Percentiles rank a stretch among this genome's conserved stretches.
Conservation (phyloP, 2,888 invertebrate genomes). For the Drosophila anceps region DNA sequence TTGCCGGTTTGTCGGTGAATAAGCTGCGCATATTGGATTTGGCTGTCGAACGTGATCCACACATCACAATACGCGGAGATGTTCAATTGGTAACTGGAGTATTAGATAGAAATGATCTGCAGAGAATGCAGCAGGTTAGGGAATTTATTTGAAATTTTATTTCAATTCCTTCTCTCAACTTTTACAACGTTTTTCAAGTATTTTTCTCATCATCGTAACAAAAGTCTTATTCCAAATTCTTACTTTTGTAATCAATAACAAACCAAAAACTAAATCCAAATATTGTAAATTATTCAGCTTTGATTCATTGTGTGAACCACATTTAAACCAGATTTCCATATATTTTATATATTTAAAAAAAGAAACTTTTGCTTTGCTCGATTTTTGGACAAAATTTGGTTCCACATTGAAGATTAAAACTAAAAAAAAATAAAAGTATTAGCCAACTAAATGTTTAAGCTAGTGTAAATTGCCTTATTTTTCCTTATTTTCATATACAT, state of each 20-base stretch:
- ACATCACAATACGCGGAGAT: constrained; percentile 92
- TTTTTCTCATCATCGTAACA: constrained; percentile 84
- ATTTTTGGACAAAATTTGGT: constrained; percentile 67
- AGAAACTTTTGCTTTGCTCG: background rate
- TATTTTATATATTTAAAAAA: background rate
- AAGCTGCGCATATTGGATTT: constrained; percentile 93
- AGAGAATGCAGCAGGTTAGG: constrained; percentile 94
- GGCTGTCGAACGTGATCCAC: constrained; percentile 93
- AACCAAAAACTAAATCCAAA: constrained; percentile 41
- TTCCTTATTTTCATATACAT: constrained; percentile 25
- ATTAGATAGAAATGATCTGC: constrained; percentile 91
- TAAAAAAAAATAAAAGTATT: constrained; percentile 56
- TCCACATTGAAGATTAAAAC: constrained; percentile 52
- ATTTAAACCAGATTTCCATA: constrained; percentile 50
- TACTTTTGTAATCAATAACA: constrained; percentile 62
- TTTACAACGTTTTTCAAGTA: constrained; percentile 84
- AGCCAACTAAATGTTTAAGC: constrained; percentile 67
- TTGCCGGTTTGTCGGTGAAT: constrained; percentile 95
- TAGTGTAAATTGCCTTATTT: constrained; percentile 74
- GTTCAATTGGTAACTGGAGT: constrained; percentile 92
- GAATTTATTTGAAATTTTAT: constrained; percentile 85
- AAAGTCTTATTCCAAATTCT: constrained; percentile 77
- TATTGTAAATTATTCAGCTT: constrained; percentile 64
- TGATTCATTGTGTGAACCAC: constrained; percentile 62
- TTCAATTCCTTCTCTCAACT: constrained; percentile 81